Evolutionary conservation across 92 coral and sea anemone genomes (phyloP).

Genomic region (Palythoa grandis): DNA sequence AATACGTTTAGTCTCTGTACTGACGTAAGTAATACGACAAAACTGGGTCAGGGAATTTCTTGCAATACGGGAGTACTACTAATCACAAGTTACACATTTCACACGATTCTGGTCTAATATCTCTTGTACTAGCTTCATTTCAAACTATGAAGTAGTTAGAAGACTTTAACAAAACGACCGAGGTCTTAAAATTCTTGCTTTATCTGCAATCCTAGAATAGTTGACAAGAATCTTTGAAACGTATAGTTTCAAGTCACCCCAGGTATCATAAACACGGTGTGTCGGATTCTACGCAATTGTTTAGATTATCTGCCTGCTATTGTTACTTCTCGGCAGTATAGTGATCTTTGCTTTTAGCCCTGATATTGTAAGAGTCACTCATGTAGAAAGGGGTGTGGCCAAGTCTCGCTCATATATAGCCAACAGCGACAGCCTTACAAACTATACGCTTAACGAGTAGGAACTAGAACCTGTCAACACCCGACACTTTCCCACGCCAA

Average conservation of each 20-base stretch:
- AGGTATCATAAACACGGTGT: not conserved
- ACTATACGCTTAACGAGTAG: not conserved
- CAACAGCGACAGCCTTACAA: not conserved
- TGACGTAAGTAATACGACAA: not conserved
- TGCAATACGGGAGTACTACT: not conserved
- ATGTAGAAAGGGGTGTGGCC: not conserved
- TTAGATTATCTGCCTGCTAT: not conserved
- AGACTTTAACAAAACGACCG: not conserved
- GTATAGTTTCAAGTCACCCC: not conserved
- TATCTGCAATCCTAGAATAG: not conserved
- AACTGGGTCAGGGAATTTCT: not conserved
- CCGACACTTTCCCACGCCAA: not conserved
- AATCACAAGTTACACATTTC: not conserved
- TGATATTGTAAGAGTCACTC: not conserved
- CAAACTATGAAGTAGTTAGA: not conserved
- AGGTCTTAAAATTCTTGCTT: not conserved
- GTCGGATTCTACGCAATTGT: not conserved
- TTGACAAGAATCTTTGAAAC: too few relatives aligned
- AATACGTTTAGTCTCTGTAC: not conserved
- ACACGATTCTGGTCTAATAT: not conserved
- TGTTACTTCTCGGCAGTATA: not conserved
- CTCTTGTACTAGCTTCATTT: not conserved
- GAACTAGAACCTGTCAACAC: not conserved
- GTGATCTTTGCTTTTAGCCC: not conserved
- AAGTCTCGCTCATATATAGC: not conserved